Evolutionary conservation across 1,140 invertebrate genomes (phyloP).

Genomic region (Ips typographus): DNA sequence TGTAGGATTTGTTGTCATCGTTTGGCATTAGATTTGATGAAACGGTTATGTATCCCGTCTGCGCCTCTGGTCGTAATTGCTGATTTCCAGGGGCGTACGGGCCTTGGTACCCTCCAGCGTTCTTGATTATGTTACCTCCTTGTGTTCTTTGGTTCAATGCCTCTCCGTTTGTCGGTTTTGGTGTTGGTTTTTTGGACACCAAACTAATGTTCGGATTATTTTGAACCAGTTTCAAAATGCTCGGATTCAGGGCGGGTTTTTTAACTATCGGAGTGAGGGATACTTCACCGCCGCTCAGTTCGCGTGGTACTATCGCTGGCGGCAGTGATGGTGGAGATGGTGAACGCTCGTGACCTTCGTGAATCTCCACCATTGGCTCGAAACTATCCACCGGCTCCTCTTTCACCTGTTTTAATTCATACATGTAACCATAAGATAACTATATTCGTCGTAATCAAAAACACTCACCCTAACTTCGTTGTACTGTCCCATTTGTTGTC

Average conservation of each 20-base stretch:
- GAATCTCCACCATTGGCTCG: conserved; percentile 50
- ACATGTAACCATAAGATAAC: neutral
- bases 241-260: conserved; percentile 44
- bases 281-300: conserved; percentile 42
- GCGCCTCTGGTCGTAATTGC: neutral
- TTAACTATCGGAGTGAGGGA: conserved; percentile 49
- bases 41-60: conserved; percentile 7
- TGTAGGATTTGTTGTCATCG: conserved; percentile 42
- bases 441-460: neutral
- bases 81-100: conserved; percentile 27
- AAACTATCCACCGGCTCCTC: conserved; percentile 45
- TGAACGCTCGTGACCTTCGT: conserved; percentile 41
- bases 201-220: conserved; percentile 50
- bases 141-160: conserved; percentile 7
- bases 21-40: conserved; percentile 16
- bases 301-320: conserved; percentile 7
- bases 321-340: conserved; percentile 14
- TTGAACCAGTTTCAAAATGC: conserved; percentile 48
- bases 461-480: conserved; percentile 29
- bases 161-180: conserved; percentile 18
- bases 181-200: conserved; percentile 30
- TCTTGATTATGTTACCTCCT: conserved; percentile 22
- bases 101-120: conserved; percentile 26
- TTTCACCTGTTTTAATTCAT: conserved; percentile 34
- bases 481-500: conserved; percentile 30